These are phyloP conservation scores for Chelmon rostratus DNA, from an alignment of 2,797 vertebrate genomes.

Conservation along the genomic window DNA sequence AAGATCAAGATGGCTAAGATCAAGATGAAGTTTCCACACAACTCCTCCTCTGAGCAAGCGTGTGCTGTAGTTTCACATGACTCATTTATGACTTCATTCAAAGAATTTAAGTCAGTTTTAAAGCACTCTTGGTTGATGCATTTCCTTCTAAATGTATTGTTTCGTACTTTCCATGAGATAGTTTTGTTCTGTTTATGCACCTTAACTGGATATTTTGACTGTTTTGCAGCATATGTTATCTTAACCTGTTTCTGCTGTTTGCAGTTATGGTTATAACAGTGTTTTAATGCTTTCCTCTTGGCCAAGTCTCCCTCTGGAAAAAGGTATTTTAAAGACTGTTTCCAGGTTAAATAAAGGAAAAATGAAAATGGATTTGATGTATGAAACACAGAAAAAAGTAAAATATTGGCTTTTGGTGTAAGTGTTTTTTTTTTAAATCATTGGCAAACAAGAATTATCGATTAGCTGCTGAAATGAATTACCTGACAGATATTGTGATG, in stretches of 20 bases:
- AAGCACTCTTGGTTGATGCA: neutral
- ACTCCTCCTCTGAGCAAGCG: neutral
- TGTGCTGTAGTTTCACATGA: neutral
- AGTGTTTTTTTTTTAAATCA: constrained; percentile 27
- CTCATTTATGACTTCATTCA: neutral
- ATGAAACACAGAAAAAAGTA: neutral
- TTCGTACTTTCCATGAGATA: neutral
- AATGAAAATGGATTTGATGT: neutral
- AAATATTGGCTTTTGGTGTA: neutral
- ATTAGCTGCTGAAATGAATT: constrained; percentile 66
- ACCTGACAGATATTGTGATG: constrained; percentile 57
- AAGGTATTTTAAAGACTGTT: neutral
- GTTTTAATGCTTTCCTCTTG: neutral
- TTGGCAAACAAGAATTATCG: constrained; percentile 59
- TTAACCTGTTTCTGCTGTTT: neutral
- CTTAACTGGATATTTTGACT: neutral
- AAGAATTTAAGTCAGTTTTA: constrained; percentile 7
- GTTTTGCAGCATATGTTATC: neutral
- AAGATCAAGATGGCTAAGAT: no score
- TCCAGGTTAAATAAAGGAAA: neutral
- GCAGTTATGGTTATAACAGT: neutral
- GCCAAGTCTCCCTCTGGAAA: neutral
- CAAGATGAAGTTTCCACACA: neutral
- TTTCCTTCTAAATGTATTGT: neutral
- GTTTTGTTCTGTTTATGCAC: neutral